A percentile compares a stretch with the other conserved stretches of the same genome.
Evolutionary conservation across 2,113 vertebrate species (phyloP).

Genomic region (Oncorhynchus mykiss): DNA sequence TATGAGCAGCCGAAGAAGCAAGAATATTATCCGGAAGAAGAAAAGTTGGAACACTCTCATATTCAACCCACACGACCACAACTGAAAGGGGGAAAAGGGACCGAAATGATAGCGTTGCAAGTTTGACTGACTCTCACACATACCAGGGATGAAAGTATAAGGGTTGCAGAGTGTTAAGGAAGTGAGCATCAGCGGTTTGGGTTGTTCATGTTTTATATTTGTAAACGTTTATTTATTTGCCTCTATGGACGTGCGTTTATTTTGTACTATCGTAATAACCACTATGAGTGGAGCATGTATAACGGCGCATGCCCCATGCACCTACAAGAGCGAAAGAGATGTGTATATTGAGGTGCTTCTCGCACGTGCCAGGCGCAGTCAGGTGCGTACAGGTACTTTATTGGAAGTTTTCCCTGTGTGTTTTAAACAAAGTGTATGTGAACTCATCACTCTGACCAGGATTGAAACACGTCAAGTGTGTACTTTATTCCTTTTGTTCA

Average conservation of each 20-base stretch:
- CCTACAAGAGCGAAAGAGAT: not conserved
- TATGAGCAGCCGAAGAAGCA: slow-evolving; percentile 78
- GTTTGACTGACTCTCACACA: slow-evolving; percentile 22
- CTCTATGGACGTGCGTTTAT: not conserved
- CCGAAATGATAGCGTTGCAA: slow-evolving; percentile 19
- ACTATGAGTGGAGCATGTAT: not conserved
- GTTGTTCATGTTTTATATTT: not conserved
- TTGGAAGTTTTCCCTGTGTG: not conserved
- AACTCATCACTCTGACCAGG: not conserved
- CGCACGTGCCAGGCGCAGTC: not conserved
- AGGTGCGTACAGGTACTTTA: not conserved
- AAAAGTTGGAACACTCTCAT: slow-evolving; percentile 84
- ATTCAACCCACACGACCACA: slow-evolving; percentile 37
- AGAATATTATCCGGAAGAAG: slow-evolving; percentile 71
- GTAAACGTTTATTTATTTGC: not conserved
- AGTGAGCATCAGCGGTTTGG: slow-evolving; percentile 19
- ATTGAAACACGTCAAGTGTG: not conserved
- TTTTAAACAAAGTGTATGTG: not conserved
- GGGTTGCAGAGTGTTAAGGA: slow-evolving; percentile 5
- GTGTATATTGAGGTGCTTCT: not conserved
- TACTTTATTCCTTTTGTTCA: not conserved
- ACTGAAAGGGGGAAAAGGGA: slow-evolving; percentile 39
- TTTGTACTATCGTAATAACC: not conserved
- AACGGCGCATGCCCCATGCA: not conserved
- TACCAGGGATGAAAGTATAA: slow-evolving; percentile 23